Evolutionary conservation across 2,797 vertebrate genomes (phyloP), one percentile per base, ranked within the genome.

Genomic region (Bovichtus diacanthus): DNA sequence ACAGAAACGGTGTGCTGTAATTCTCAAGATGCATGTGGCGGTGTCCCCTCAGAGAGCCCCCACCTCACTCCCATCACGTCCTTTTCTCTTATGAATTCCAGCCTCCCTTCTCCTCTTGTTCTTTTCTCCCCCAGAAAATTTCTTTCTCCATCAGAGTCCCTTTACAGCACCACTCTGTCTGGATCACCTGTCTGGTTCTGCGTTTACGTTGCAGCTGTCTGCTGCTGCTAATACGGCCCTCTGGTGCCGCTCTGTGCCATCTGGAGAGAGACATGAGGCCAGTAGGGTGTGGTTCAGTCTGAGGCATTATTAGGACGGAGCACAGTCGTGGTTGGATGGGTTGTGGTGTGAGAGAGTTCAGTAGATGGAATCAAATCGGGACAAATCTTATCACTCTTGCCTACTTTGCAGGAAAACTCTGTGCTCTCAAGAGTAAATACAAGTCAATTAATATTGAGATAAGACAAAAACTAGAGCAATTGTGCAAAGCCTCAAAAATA

Each of bases 121-220:
- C 21, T 18, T 4, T 3, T 38, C 31, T 10, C 12, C 38, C 34
- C 18, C 39, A 41, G 29, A 29, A 60, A 63, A 69, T 36, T 66
- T 63, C 25, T 21, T 29, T 36, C 46, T 73, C 47, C 5, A 4
- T 62, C 65, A 0, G 43, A 79, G 62, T 73, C 82, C 60, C 80
- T 87, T 81, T 68, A 81, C 74, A 75, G 80, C 60, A 47, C 31
- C 2, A 4, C 11, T 31, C 66, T 47, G 62, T 56, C 74, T 59
- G 55, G 41, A 76, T 87, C 81, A 66, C 72, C 46, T 51, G 58
- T 70, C 64, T 71, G 74, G n/a, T 49, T 77, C 41, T 66, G 67
- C 41, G 21, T 70, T 74, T 44, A 73, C 38, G 18, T 31, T 69
- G 53, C 72, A 68, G 71, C 74, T 74, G 77, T 54, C 46, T 79